Percentiles rank a stretch among this genome's conserved stretches.
Evolutionary conservation across 2,113 vertebrate genomes (phyloP).

Genomic region (Sinosuthora webbiana): DNA sequence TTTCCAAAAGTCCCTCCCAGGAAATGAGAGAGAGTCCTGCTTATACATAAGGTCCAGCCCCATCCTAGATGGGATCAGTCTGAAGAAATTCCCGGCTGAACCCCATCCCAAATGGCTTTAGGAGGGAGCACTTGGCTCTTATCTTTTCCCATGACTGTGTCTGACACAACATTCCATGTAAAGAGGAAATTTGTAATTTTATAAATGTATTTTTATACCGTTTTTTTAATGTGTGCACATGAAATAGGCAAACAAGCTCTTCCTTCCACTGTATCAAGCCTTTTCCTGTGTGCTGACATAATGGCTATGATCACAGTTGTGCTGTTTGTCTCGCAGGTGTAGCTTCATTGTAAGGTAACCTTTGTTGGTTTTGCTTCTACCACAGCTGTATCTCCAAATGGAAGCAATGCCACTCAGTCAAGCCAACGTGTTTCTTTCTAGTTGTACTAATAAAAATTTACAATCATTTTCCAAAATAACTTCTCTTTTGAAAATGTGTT

Average conservation of each 20-base stretch:
- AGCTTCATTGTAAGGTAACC: not conserved
- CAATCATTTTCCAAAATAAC: slow-evolving; percentile 18
- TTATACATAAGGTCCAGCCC: not conserved
- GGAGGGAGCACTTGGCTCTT: not conserved
- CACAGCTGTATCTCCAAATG: not conserved
- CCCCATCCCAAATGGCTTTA: not conserved
- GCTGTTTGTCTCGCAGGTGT: not conserved
- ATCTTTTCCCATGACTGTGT: not conserved
- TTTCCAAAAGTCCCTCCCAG: not conserved
- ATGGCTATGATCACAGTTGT: fast-evolving
- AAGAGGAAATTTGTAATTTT: slow-evolving; percentile 72
- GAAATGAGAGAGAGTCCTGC: not conserved
- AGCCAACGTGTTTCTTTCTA: not conserved
- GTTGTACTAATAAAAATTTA: slow-evolving; percentile 48
- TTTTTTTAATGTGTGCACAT: slow-evolving; percentile 55
- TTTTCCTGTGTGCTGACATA: not conserved
- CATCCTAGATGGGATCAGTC: not conserved
- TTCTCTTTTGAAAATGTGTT: not conserved
- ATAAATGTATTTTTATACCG: slow-evolving; percentile 79
- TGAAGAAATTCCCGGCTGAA: not conserved
- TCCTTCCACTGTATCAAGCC: not conserved
- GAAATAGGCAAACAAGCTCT: not conserved
- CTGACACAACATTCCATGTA: slow-evolving; percentile 69
- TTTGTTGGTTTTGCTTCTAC: not conserved
- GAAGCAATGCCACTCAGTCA: not conserved